Evolutionary conservation across 1,140 invertebrate genomes (phyloP).

Genomic region (Ridgeia piscesae): DNA sequence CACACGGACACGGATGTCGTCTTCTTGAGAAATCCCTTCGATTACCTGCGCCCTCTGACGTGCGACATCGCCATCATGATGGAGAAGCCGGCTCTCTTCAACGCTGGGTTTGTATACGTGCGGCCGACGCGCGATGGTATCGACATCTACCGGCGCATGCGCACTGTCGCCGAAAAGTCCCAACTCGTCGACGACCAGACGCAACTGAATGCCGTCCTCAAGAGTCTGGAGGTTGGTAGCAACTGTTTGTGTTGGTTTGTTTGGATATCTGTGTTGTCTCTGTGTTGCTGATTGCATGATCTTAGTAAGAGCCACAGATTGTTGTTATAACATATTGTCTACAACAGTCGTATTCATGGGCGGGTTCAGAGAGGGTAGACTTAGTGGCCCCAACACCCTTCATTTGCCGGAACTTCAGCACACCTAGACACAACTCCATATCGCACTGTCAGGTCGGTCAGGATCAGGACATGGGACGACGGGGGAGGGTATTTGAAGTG

Average conservation of each 20-base stretch:
- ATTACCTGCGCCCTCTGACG: background rate
- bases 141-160: slow-evolving; percentile 24
- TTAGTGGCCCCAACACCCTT: no score
- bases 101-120: slow-evolving; percentile 24
- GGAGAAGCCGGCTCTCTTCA: slow-evolving; percentile 11
- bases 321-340: background rate
- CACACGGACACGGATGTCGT: slow-evolving; percentile 26
- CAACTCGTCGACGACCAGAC: slow-evolving; percentile 27
- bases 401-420: no score
- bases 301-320: background rate
- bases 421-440: no score
- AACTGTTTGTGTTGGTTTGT: background rate
- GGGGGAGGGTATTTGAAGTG: no score
- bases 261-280: no score
- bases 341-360: background rate
- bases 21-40: slow-evolving; percentile 22
- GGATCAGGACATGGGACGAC: no score
- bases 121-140: background rate
- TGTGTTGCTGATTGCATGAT: no score
- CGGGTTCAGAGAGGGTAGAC: background rate
- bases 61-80: slow-evolving; percentile 15
- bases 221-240: background rate
- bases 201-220: slow-evolving; percentile 19
- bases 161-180: slow-evolving; percentile 4
- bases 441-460: no score